phyloP scores from a whole-genome alignment of 2,113 vertebrate genomes.

The Choloepus hoffmanni region DNA sequence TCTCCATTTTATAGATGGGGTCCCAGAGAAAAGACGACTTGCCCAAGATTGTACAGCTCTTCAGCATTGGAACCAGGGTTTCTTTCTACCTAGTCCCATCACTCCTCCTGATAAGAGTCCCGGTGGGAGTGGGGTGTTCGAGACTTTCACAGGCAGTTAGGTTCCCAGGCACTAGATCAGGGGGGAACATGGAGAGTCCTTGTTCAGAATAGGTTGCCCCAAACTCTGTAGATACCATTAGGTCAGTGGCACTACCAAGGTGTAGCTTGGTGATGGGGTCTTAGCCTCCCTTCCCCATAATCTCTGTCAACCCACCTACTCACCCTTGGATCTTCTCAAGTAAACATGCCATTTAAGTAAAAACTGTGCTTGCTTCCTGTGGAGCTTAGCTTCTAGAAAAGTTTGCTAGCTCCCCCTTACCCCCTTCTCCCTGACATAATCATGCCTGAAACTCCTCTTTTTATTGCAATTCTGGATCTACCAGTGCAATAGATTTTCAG shows the following conservation, averaged over 20 bases:
- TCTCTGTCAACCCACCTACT: neutral
- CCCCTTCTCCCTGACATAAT: neutral
- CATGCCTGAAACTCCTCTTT: neutral
- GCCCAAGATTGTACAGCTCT: neutral
- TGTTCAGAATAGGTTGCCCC: neutral
- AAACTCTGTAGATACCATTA: neutral
- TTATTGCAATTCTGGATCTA: neutral
- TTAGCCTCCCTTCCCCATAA: neutral
- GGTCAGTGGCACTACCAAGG: neutral
- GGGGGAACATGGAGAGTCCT: neutral
- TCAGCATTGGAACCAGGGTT: neutral
- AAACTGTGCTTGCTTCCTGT: neutral
- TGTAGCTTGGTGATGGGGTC: neutral
- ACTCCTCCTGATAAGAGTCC: neutral
- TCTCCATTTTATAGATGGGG: constrained; percentile 46
- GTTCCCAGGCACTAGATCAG: neutral
- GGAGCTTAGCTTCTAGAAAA: neutral
- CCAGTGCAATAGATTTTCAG: neutral
- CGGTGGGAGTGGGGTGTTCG: neutral
- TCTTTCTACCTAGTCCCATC: neutral
- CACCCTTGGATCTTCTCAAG: neutral
- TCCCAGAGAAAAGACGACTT: neutral
- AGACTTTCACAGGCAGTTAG: neutral
- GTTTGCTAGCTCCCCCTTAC: neutral
- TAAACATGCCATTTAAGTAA: neutral